phyloP scores from a whole-genome alignment of 2,888 invertebrate genomes.

The Kryphioiulus occultus region DNA sequence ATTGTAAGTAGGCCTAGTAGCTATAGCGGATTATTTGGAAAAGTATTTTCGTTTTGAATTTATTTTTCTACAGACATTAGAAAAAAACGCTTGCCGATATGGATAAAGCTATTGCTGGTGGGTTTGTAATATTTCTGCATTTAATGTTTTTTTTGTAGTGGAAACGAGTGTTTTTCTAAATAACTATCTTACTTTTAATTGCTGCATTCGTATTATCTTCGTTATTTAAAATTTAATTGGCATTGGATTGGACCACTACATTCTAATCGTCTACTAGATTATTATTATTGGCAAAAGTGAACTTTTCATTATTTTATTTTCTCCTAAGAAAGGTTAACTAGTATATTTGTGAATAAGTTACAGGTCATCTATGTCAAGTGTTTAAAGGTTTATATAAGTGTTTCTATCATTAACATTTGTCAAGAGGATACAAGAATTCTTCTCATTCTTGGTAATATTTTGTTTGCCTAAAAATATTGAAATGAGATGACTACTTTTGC shows the following conservation, averaged over 20 bases:
- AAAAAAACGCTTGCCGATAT: neutral
- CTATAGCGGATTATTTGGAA: neutral
- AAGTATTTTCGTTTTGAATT: slow-evolving; percentile 12
- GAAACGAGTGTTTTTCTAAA: neutral
- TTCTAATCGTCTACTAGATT: neutral
- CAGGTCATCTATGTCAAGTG: neutral
- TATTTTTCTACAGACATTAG: neutral
- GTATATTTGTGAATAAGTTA: neutral
- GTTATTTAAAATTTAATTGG: neutral
- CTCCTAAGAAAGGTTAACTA: neutral
- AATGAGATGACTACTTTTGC: neutral
- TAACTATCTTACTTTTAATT: neutral
- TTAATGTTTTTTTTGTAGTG: neutral
- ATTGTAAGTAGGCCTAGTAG: slow-evolving; percentile 16
- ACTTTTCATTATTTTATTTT: neutral
- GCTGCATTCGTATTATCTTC: neutral
- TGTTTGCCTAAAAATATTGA: neutral
- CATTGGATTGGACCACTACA: neutral
- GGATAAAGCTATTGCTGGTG: slow-evolving; percentile 2
- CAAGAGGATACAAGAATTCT: neutral
- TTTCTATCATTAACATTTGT: neutral
- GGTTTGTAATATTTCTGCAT: neutral
- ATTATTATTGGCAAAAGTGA: slow-evolving; percentile 4
- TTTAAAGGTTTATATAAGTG: neutral
- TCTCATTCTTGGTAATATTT: neutral